Evolutionary conservation across 2,113 vertebrate genomes (phyloP), one percentile per base, ranked within the genome.

Genomic region (Oreochromis niloticus): DNA sequence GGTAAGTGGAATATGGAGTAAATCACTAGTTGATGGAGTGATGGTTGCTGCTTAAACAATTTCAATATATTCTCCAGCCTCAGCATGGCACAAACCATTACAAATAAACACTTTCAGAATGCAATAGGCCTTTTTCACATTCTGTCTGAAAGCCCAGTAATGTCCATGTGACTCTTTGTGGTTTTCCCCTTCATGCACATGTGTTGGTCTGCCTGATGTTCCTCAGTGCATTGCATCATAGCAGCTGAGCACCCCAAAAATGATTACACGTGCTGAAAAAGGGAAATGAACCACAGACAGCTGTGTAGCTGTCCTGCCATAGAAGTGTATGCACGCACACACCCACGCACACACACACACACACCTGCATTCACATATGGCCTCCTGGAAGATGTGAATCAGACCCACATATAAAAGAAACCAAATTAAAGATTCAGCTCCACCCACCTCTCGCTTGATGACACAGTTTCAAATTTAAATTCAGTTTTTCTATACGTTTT

Each of bases 361-460:
- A 82, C 88, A 78, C 61, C 75, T 63, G 81, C 57, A 85, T 41
- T 94, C 90, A 91, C 82, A 54, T 27, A 88, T 87, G 92, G 89
- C 89, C 88, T 80, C 82, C 84, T 85, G 61, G 59, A 86, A 82
- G 80, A 80, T 73, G 17, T 83, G 89, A 93, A 92, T 94, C 61
- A 83, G 81, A 84, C 75, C 92, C 94, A 96, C 94, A 94, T 96
- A 94, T 94, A 56, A 85, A 85, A 85, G 87, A 93, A 94, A 90
- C 50, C 57, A 81, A 91, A 87, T 88, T 46, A 92, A 90, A 89
- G 66, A 88, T 85, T 68, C 87, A 78, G 48, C 86, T 93, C 90
- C 89, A 73, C 92, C 89, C 80, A 84, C 7, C 4, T 55, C 55
- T 71, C 73, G 89, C 92, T 46, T 56, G 61, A 32, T 13, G 13